A percentile compares a stretch with the other conserved stretches of the same genome.
phyloP scores from a whole-genome alignment of 2,113 vertebrate genomes.

The Naja naja region DNA sequence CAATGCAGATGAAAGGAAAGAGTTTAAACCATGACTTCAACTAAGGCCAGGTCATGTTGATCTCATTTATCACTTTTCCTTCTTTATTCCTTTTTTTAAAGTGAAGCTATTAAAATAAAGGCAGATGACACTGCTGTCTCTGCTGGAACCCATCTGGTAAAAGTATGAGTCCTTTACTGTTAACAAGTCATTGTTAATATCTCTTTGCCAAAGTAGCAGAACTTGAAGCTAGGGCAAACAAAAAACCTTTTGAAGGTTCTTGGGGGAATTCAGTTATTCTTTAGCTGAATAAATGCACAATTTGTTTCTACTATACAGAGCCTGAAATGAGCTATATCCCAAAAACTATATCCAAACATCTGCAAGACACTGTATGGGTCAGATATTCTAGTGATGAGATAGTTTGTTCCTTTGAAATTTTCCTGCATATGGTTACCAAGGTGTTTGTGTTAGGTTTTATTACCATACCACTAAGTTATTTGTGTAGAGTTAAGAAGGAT shows the following conservation, averaged over 20 bases:
- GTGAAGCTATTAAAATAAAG: slow-evolving; percentile 69
- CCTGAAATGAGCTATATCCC: slow-evolving; percentile 70
- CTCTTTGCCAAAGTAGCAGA: slow-evolving; percentile 71
- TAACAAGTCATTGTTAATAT: slow-evolving; percentile 68
- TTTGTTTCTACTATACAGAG: slow-evolving; percentile 72
- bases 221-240: slow-evolving; percentile 64
- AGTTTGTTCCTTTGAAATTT: slow-evolving; percentile 71
- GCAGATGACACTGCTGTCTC: slow-evolving; percentile 61
- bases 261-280: slow-evolving; percentile 67
- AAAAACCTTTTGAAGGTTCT: slow-evolving; percentile 66
- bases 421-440: slow-evolving; percentile 62
- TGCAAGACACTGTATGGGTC: slow-evolving; percentile 64
- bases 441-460: slow-evolving; percentile 54
- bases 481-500: slow-evolving; percentile 46
- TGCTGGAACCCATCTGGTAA: slow-evolving; percentile 65
- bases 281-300: slow-evolving; percentile 63
- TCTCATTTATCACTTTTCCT: slow-evolving; percentile 74
- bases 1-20: slow-evolving; percentile 74
- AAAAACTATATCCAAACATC: slow-evolving; percentile 64
- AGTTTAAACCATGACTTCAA: slow-evolving; percentile 73
- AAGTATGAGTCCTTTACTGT: slow-evolving; percentile 60
- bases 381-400: slow-evolving; percentile 64
- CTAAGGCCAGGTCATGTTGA: slow-evolving; percentile 76
- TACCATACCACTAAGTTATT: slow-evolving; percentile 51
- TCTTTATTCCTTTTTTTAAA: slow-evolving; percentile 41